A percentile compares a stretch with the other conserved stretches of the same genome.
Conservation (phyloP, 2,797 vertebrate species). For the Podarcis siculus region DNA sequence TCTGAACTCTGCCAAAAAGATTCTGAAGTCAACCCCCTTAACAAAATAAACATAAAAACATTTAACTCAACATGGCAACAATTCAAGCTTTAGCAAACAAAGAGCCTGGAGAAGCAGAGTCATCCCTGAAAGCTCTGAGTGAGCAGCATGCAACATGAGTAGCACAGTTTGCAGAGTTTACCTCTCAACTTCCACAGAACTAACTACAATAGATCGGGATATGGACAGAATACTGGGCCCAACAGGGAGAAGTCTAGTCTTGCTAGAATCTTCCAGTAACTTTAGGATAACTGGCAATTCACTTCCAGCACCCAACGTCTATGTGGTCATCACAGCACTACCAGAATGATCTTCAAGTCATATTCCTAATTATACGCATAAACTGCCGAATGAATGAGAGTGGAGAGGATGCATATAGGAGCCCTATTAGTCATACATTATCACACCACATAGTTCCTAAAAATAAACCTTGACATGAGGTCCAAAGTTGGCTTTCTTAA, state of each 20-base stretch:
- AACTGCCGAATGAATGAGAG: not conserved
- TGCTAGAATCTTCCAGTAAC: not conserved
- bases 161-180: not conserved
- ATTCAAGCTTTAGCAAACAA: not conserved
- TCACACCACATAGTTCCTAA: not conserved
- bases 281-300: not conserved
- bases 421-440: not conserved
- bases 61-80: not conserved
- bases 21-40: not conserved
- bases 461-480: not conserved
- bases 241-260: not conserved
- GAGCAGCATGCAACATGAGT: not conserved
- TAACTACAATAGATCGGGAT: not conserved
- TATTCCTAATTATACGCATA: not conserved
- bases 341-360: not conserved
- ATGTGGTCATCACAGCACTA: not conserved
- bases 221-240: not conserved
- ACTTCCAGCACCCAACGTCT: not conserved
- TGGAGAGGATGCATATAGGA: not conserved
- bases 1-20: not conserved
- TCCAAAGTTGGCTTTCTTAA: not conserved
- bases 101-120: not conserved
- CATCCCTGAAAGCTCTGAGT: not conserved
- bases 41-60: not conserved
- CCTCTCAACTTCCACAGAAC: not conserved